Percentiles rank a stretch among this genome's conserved stretches.
phyloP scores from a whole-genome alignment of 2,113 vertebrate genomes.

The Pseudolaguvia tuberculata region DNA sequence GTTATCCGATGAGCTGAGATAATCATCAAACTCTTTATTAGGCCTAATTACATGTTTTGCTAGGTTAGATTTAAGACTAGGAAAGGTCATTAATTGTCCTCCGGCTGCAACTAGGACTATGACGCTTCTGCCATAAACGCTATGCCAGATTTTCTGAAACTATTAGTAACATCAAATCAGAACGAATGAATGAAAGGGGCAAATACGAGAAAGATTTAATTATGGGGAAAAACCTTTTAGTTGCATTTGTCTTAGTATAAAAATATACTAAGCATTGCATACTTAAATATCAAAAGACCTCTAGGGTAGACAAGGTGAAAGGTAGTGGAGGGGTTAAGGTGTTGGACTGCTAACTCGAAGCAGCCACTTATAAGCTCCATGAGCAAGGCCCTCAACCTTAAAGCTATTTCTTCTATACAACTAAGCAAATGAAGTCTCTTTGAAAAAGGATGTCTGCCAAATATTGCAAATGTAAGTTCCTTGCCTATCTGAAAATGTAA shows the following conservation, averaged over 20 bases:
- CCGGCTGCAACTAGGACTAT: neutral
- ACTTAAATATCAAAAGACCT: neutral
- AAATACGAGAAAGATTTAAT: neutral
- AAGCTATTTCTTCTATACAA: too few species aligned
- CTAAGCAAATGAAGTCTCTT: too few species aligned
- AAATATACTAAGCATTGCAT: neutral
- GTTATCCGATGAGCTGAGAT: constrained; percentile 10
- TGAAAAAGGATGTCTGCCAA: too few species aligned
- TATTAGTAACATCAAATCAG: constrained; percentile 1
- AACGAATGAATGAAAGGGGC: neutral
- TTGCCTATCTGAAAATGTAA: too few species aligned
- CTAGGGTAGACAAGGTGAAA: too few species aligned
- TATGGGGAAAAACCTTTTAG: neutral
- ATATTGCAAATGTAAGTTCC: too few species aligned
- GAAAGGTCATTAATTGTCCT: constrained; percentile 9
- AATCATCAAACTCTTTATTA: constrained; percentile 15
- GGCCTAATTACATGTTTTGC: neutral
- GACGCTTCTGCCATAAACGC: neutral
- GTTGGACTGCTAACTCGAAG: too few species aligned
- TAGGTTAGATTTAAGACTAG: constrained; percentile 13
- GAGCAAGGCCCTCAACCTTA: too few species aligned
- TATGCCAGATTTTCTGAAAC: neutral
- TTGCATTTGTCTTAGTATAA: neutral
- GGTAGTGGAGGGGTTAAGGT: too few species aligned
- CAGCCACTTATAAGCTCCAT: too few species aligned